Evolutionary conservation across 1,140 invertebrate species (phyloP).

Genomic region (Lerema accius): DNA sequence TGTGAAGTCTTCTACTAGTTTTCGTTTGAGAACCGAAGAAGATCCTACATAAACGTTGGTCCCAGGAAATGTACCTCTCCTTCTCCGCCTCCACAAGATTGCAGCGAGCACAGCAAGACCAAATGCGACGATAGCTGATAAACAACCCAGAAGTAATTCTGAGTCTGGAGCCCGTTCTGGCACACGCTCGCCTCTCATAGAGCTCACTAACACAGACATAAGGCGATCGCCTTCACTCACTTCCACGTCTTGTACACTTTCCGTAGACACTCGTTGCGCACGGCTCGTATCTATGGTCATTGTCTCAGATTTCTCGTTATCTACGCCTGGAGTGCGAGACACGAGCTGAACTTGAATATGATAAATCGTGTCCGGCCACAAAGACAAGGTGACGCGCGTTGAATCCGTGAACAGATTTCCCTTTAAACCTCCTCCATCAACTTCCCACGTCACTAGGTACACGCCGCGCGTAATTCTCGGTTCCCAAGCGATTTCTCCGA

Average conservation of each 20-base stretch:
- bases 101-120: conserved; percentile 79
- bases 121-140: conserved; percentile 83
- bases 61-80: conserved; percentile 81
- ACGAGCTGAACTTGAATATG: conserved; percentile 89
- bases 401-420: conserved; percentile 92
- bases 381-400: conserved; percentile 88
- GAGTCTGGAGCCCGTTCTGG: conserved; percentile 78
- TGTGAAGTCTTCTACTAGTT: conserved; percentile 83
- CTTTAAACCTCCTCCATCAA: conserved; percentile 91
- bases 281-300: conserved; percentile 85
- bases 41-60: conserved; percentile 84
- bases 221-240: conserved; percentile 82
- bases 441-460: conserved; percentile 92
- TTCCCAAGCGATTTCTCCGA: conserved; percentile 90
- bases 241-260: conserved; percentile 84
- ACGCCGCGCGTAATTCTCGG: conserved; percentile 85
- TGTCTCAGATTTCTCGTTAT: conserved; percentile 84
- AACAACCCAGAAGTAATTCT: conserved; percentile 81
- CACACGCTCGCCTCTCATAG: conserved; percentile 82
- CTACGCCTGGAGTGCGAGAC: conserved; percentile 83
- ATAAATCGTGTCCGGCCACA: conserved; percentile 92
- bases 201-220: conserved; percentile 84
- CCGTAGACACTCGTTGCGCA: conserved; percentile 84
- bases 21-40: conserved; percentile 82
- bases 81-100: conserved; percentile 81